Conservation (phyloP, 2,797 vertebrate species). For the Bradypus variegatus region DNA sequence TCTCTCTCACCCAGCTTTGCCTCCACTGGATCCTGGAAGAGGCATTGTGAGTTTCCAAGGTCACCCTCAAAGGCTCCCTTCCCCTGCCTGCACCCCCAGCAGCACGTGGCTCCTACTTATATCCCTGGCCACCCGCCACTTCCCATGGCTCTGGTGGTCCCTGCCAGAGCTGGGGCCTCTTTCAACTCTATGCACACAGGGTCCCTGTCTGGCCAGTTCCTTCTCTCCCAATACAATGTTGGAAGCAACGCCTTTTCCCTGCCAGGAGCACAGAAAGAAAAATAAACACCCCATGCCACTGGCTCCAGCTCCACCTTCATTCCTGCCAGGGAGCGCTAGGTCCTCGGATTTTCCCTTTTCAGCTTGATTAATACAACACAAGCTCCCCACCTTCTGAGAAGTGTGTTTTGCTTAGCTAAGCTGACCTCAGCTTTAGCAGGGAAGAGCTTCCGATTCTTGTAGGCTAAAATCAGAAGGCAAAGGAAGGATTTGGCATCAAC, state of each 20-base stretch:
- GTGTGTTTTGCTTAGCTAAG: not conserved
- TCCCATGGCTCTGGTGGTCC: not conserved
- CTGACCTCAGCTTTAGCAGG: constrained; percentile 5
- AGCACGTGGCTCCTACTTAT: not conserved
- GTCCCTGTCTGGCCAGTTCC: not conserved
- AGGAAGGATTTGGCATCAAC: not conserved
- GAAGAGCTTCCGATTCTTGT: not conserved
- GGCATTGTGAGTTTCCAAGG: not conserved
- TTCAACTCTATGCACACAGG: not conserved
- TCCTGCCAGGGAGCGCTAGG: not conserved
- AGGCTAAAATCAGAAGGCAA: not conserved
- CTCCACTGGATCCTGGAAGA: not conserved
- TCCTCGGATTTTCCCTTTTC: not conserved
- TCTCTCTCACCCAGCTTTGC: not conserved
- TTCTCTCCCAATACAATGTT: not conserved
- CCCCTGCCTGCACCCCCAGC: not conserved
- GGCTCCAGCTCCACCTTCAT: not conserved
- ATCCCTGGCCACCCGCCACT: not conserved
- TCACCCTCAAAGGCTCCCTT: not conserved
- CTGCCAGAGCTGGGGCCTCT: not conserved
- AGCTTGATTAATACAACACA: not conserved
- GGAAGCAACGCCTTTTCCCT: not conserved
- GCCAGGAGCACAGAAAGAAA: not conserved
- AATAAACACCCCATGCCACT: not conserved
- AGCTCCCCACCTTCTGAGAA: not conserved